Percentiles rank a stretch among this genome's conserved stretches.
phyloP scores from a whole-genome alignment of 2,797 vertebrate genomes.

The Coracias cyanogaster region DNA sequence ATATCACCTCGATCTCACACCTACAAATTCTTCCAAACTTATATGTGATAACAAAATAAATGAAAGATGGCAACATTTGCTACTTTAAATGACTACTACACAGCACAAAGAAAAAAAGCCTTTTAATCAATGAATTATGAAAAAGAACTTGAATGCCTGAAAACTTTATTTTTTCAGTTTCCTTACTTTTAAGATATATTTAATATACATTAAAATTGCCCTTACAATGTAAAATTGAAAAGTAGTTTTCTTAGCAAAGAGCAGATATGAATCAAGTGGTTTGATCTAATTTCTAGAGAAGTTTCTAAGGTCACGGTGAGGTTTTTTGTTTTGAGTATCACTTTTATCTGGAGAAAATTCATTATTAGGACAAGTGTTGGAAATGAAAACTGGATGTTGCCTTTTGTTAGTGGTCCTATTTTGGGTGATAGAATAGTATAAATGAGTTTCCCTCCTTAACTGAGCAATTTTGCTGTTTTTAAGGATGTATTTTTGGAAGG shows the following conservation, averaged over 20 bases:
- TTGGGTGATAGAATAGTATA: background rate
- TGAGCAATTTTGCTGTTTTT: background rate
- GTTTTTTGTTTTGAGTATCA: background rate
- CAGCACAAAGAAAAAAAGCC: rapidly evolving
- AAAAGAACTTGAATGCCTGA: background rate
- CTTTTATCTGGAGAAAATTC: background rate
- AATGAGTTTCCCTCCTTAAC: background rate
- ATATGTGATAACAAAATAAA: background rate
- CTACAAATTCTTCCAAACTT: rapidly evolving
- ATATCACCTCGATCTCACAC: background rate
- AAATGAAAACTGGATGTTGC: background rate
- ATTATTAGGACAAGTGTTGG: background rate
- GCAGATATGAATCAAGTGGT: background rate
- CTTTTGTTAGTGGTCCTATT: background rate
- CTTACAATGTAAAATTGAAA: background rate
- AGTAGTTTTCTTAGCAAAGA: background rate
- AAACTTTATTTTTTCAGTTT: background rate
- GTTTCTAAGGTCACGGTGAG: background rate
- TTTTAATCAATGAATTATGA: background rate
- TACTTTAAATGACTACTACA: background rate
- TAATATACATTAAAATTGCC: background rate
- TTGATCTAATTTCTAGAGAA: background rate
- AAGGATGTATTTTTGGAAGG: background rate
- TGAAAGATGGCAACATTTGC: rapidly evolving
- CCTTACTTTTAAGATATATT: background rate